Evolutionary conservation across 2,797 vertebrate genomes (phyloP).

Genomic region (Cyclopterus lumpus): DNA sequence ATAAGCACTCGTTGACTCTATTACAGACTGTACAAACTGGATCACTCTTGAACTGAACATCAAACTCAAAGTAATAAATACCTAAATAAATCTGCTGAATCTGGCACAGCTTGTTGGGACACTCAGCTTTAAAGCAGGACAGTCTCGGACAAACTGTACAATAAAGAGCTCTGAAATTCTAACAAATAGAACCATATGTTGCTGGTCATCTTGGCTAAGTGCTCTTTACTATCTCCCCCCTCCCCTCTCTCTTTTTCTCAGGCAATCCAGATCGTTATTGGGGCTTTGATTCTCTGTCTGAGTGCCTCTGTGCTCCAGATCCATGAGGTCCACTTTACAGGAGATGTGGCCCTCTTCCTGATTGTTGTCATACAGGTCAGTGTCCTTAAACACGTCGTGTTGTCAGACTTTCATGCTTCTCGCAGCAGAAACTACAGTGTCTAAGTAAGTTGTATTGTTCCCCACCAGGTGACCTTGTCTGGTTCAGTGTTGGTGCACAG

Average conservation of each 20-base stretch:
- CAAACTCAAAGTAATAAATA: background rate
- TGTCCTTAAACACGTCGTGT: background rate
- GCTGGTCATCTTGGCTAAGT: background rate
- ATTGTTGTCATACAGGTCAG: constrained; percentile 83
- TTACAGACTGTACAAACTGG: background rate
- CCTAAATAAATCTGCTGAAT: too few species aligned
- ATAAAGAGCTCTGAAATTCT: background rate
- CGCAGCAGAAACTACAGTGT: background rate
- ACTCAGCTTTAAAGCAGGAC: too few species aligned
- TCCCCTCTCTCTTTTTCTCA: constrained; percentile 26
- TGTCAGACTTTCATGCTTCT: background rate
- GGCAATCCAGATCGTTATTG: constrained; percentile 86
- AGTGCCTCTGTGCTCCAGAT: constrained; percentile 84
- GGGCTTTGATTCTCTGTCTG: constrained; percentile 82
- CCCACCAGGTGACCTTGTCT: constrained; percentile 74
- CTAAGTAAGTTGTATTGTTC: constrained; percentile 3
- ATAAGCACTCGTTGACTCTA: background rate
- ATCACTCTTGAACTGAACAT: too few species aligned
- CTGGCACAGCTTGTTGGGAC: background rate
- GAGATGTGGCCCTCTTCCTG: constrained; percentile 80
- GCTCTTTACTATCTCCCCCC: background rate
- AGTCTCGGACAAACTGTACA: background rate
- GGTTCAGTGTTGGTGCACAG: constrained; percentile 80
- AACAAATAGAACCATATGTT: background rate
- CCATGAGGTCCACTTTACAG: constrained; percentile 83